Conservation (phyloP, 92 coral and sea anemone species). For the Phenganax stokvisi region DNA sequence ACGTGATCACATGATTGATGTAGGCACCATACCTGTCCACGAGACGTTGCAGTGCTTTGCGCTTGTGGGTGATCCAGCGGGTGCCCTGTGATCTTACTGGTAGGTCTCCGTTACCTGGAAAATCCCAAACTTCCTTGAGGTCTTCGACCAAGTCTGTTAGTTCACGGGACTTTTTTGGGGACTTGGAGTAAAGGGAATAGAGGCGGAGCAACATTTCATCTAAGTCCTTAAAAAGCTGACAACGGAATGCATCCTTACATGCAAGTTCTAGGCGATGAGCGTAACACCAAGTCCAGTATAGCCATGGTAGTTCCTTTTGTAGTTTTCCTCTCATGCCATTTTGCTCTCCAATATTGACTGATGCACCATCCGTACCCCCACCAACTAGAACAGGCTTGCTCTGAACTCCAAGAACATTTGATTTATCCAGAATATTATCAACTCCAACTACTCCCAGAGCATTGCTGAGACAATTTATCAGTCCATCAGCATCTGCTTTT, state of each 20-base stretch:
- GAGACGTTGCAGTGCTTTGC: not conserved
- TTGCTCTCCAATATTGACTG: not conserved
- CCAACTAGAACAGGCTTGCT: not conserved
- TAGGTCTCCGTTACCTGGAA: constrained; percentile 1
- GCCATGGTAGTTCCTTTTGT: not conserved
- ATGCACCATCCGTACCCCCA: constrained; percentile 6
- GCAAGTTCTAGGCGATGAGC: constrained; percentile 14
- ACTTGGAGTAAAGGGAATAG: constrained; percentile 19
- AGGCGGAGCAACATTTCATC: constrained; percentile 12
- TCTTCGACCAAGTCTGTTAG: constrained; percentile 28
- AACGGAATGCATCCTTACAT: constrained; percentile 12
- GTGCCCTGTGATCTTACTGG: constrained; percentile 13
- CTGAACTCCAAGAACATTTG: too few relatives aligned
- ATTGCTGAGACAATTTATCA: too few relatives aligned
- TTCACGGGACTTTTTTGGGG: constrained; percentile 16
- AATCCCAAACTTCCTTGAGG: constrained; percentile 30
- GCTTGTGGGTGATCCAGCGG: constrained; percentile 12
- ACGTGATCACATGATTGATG: constrained; percentile 10
- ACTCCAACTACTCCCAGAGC: too few relatives aligned
- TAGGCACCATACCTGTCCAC: constrained; percentile 14
- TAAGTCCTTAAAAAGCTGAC: constrained; percentile 1
- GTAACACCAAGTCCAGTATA: not conserved
- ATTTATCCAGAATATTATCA: too few relatives aligned
- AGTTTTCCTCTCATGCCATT: constrained; percentile 5
- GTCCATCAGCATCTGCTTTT: too few relatives aligned